Conservation (phyloP, 2,888 invertebrate species). For the Pyrrhosoma nymphula region DNA sequence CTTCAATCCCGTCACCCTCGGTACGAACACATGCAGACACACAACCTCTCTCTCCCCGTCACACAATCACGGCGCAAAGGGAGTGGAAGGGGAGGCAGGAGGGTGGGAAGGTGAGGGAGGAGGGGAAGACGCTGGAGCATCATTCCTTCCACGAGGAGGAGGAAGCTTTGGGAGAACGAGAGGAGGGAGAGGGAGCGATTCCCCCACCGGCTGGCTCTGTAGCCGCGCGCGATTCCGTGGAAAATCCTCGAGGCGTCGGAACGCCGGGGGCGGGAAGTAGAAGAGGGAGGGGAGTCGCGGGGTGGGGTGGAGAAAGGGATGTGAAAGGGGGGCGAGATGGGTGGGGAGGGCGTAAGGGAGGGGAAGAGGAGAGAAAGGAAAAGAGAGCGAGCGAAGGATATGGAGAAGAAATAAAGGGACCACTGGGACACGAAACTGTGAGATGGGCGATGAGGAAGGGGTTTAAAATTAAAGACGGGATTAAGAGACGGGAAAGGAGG, state of each 20-base stretch:
- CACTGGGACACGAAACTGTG: no score
- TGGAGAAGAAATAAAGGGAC: not conserved
- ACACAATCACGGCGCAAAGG: not conserved
- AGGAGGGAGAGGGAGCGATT: slow-evolving; percentile 34
- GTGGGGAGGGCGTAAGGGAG: not conserved
- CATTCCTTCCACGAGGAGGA: slow-evolving; percentile 25
- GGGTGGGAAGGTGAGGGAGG: not conserved
- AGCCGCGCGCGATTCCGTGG: slow-evolving; percentile 42
- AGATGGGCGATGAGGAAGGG: no score
- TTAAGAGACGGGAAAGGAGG: not conserved
- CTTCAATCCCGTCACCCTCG: not conserved
- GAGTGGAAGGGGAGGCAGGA: not conserved
- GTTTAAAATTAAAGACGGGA: not conserved
- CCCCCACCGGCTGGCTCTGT: slow-evolving; percentile 24
- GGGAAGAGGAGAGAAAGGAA: not conserved
- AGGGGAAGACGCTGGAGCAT: not conserved
- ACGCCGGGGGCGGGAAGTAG: slow-evolving; percentile 41
- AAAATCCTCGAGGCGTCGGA: slow-evolving; percentile 57
- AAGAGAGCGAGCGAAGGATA: not conserved
- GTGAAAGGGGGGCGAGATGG: not conserved
- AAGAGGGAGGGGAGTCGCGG: not conserved
- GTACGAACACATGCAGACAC: not conserved
- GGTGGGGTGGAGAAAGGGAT: not conserved
- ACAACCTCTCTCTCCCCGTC: not conserved
- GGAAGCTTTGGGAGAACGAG: no score